Evolutionary conservation across 2,888 invertebrate genomes (phyloP).

Genomic region (Siphonodentalium dalli): DNA sequence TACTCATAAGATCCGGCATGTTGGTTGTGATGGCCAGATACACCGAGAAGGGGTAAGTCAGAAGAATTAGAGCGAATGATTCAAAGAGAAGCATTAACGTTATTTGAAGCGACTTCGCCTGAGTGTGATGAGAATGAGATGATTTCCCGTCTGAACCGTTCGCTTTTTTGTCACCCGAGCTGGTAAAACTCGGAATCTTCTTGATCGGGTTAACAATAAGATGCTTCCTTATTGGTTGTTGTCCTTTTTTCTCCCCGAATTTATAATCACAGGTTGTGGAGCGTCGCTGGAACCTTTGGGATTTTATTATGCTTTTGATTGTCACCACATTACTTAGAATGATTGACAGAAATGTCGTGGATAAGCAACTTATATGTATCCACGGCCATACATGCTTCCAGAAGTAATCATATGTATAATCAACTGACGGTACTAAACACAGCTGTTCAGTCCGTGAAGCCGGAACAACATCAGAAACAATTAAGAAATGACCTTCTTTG

Average conservation of each 20-base stretch:
- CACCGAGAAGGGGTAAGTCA: constrained; percentile 45
- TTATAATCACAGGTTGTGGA: too few relatives aligned
- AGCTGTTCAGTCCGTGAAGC: constrained; percentile 16
- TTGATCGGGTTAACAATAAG: neutral
- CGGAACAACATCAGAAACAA: constrained; percentile 18
- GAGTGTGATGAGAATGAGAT: too few relatives aligned
- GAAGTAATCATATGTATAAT: constrained; percentile 27
- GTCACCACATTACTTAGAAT: constrained; percentile 42
- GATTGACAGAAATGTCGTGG: constrained; percentile 36
- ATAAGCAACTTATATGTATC: constrained; percentile 36
- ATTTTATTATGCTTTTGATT: constrained; percentile 33
- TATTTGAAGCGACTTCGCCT: constrained; percentile 31
- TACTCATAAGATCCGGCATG: constrained; percentile 27
- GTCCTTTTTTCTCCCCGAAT: too few relatives aligned
- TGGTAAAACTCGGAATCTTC: neutral
- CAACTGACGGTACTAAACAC: constrained; percentile 11
- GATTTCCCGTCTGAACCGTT: too few relatives aligned
- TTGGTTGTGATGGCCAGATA: constrained; percentile 33
- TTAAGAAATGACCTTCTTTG: constrained; percentile 25
- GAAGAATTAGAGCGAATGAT: constrained; percentile 36
- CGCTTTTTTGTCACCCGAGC: constrained; percentile 21
- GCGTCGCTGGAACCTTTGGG: too few relatives aligned
- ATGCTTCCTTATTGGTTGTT: neutral
- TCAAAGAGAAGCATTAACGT: constrained; percentile 45
- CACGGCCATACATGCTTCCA: constrained; percentile 42